Percentiles rank a stretch among this genome's conserved stretches.
These are phyloP conservation scores for Lithobates pipiens DNA, from an alignment of 2,797 vertebrate genomes.

Conservation along the genomic window DNA sequence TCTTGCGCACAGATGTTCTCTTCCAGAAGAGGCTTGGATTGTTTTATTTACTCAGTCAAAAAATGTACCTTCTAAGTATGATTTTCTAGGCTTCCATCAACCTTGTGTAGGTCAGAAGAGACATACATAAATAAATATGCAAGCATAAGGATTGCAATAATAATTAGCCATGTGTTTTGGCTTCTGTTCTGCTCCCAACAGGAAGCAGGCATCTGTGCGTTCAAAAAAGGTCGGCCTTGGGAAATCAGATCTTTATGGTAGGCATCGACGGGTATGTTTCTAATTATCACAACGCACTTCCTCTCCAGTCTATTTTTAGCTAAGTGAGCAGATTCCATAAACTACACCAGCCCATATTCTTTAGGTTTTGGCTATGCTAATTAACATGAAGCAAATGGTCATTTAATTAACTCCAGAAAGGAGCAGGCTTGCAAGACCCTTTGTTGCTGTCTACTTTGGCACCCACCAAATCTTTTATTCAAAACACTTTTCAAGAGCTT, in stretches of 20 bases:
- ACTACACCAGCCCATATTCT: slow-evolving; percentile 1
- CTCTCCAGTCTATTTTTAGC: slow-evolving; percentile 12
- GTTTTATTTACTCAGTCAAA: slow-evolving; percentile 52
- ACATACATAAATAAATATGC: slow-evolving; percentile 55
- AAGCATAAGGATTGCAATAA: slow-evolving; percentile 46
- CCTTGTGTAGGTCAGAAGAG: slow-evolving; percentile 32
- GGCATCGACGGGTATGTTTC: slow-evolving; percentile 29
- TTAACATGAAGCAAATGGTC: slow-evolving; percentile 7
- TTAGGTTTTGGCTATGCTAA: neutral
- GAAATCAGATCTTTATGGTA: slow-evolving; percentile 43
- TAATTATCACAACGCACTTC: slow-evolving; percentile 39
- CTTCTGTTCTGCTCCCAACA: slow-evolving; percentile 59
- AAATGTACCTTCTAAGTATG: slow-evolving; percentile 39
- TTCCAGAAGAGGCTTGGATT: slow-evolving; percentile 8
- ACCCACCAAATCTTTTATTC: neutral
- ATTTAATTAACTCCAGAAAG: slow-evolving; percentile 3
- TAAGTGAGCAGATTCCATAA: slow-evolving; percentile 9
- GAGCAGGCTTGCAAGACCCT: neutral
- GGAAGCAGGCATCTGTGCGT: slow-evolving; percentile 39
- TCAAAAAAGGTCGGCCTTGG: slow-evolving; percentile 6
- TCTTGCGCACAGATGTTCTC: slow-evolving; percentile 45
- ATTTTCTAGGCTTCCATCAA: slow-evolving; percentile 50
- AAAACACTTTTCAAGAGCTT: neutral
- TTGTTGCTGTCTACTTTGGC: neutral
- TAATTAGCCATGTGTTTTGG: slow-evolving; percentile 56